phyloP scores from a whole-genome alignment of 2,888 invertebrate species.

The Hirudinaria manillensis region DNA sequence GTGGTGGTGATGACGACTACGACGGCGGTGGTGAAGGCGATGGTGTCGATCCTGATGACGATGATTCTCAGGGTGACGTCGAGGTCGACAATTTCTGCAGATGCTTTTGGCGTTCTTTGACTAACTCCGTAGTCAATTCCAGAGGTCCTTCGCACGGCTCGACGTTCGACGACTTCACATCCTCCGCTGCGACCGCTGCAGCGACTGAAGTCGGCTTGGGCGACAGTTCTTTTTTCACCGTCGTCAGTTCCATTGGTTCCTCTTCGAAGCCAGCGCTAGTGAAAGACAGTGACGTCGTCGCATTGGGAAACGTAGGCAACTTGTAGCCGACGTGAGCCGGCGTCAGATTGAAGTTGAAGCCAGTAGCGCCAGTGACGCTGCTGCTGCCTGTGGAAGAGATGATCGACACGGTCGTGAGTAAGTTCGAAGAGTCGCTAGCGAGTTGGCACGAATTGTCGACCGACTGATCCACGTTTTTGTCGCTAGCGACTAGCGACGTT shows the following conservation, averaged over 20 bases:
- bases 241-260: neutral
- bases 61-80: neutral
- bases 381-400: neutral
- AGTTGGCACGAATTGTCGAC: neutral
- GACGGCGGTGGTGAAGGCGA: slow-evolving; percentile 14
- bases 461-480: neutral
- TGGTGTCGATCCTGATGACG: neutral
- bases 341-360: neutral
- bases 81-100: slow-evolving; percentile 13
- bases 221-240: neutral
- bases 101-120: slow-evolving; percentile 18
- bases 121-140: slow-evolving; percentile 25
- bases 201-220: neutral
- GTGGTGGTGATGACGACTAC: neutral
- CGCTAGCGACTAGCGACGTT: neutral
- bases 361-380: neutral
- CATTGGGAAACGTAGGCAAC: neutral
- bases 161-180: neutral
- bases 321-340: no score
- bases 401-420: neutral
- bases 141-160: slow-evolving; percentile 20
- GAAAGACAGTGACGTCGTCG: neutral
- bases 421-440: neutral
- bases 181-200: no score
- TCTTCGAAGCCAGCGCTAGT: neutral